phyloP scores from a whole-genome alignment of 2,113 vertebrate genomes.

The Hippolais icterina region DNA sequence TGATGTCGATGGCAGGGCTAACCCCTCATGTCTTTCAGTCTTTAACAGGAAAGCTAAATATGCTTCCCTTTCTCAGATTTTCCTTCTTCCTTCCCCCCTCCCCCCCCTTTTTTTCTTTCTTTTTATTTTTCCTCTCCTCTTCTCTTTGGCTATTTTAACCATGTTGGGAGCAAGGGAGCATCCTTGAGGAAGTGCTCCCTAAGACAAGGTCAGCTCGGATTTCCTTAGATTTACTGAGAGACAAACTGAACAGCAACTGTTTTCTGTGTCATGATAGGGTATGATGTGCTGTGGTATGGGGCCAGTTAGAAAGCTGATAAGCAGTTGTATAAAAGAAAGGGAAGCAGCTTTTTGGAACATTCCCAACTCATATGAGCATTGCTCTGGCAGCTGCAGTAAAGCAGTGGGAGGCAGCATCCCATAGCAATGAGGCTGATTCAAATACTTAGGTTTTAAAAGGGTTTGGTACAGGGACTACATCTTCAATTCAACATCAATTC shows the following conservation, averaged over 20 bases:
- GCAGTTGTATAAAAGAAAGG: neutral
- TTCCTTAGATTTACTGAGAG: neutral
- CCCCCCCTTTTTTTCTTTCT: neutral
- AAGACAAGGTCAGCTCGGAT: neutral
- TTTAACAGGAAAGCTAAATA: neutral
- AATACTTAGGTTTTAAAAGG: neutral
- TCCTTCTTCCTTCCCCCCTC: neutral
- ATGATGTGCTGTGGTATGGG: neutral
- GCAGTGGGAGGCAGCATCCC: conserved; percentile 33
- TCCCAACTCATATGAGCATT: conserved; percentile 1
- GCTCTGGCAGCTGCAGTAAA: conserved; percentile 36
- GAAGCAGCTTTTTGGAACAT: conserved; percentile 40
- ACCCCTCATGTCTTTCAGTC: neutral
- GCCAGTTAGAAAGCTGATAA: conserved; percentile 18
- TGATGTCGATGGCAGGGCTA: neutral
- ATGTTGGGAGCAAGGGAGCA: neutral
- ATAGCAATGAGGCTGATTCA: conserved; percentile 34
- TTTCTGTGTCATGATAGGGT: neutral
- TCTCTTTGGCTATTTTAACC: neutral
- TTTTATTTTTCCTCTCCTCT: too few species aligned
- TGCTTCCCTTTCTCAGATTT: neutral
- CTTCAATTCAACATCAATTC: neutral
- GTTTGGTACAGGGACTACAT: neutral
- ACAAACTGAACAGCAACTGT: neutral
- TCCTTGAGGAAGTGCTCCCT: neutral